Base-by-base conservation (phyloP, 2,888 invertebrate genomes). In the Monopis laevigella region DNA sequence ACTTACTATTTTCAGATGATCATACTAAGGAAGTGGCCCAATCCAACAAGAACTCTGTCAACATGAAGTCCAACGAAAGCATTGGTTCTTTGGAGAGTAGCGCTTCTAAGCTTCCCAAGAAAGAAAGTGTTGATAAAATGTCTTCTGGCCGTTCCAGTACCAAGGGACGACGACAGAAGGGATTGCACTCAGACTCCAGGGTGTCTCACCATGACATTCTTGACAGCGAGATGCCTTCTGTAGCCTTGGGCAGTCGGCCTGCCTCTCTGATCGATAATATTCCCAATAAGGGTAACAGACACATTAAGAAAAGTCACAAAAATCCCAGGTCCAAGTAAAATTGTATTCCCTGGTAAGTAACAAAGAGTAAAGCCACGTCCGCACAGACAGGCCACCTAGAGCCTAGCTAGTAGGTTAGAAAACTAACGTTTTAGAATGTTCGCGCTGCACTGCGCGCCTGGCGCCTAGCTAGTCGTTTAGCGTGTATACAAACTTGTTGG, bases 311-410 rank as follows among this genome's bases (percentile, higher is more conserved):
- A 57, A 89, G 84, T 60, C 90, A 88, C 58, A 93, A 93, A 62
- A 91, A 93, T 69, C 88, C 91, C 13, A 84, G 91, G 55, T 92
- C 92, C n/a, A n/a, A n/a, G n/a, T n/a, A n/a, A n/a, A n/a, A n/a
- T n/a, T n/a, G n/a, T n/a, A n/a, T n/a, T n/a, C n/a, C n/a, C n/a
- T n/a, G n/a, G n/a, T n/a, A n/a, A n/a, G n/a, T n/a, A n/a, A n/a
- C n/a, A n/a, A n/a, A n/a, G n/a, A n/a, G n/a, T n/a, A n/a, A n/a
- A n/a, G n/a, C n/a, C n/a, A n/a, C n/a, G n/a, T n/a, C n/a, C n/a
- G n/a, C n/a, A n/a, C n/a, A n/a, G n/a, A n/a, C n/a, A n/a, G n/a
- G n/a, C n/a, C n/a, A n/a, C n/a, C n/a, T n/a, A n/a, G n/a, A n/a
- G n/a, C n/a, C n/a, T n/a, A n/a, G n/a, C n/a, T n/a, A n/a, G n/a